phyloP scores from a whole-genome alignment of 1,140 invertebrate species.

The Nephotettix cincticeps region DNA sequence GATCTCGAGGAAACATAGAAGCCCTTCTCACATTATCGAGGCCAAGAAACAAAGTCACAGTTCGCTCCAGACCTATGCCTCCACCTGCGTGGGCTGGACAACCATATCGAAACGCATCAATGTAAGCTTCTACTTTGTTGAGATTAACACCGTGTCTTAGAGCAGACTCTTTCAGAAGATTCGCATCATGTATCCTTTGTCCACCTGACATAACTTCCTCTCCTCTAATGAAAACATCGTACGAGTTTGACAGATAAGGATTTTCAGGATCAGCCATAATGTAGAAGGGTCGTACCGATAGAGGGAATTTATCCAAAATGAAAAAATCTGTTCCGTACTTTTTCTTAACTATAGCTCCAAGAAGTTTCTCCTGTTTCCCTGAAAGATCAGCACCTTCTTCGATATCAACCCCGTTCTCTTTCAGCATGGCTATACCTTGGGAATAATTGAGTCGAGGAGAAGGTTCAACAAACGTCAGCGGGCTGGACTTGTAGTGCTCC shows the following conservation, averaged over 20 bases:
- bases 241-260: conserved; percentile 90
- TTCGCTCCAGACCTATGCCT: conserved; percentile 95
- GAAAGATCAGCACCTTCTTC: conserved; percentile 95
- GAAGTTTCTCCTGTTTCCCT: conserved; percentile 93
- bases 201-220: conserved; percentile 98
- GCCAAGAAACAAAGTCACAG: conserved; percentile 98
- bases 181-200: conserved; percentile 94
- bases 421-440: conserved; percentile 84
- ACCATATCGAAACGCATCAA: conserved; percentile 96
- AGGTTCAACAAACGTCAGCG: conserved; percentile 95
- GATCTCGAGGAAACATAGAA: conserved; percentile 98
- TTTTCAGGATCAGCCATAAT: conserved; percentile 97
- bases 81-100: conserved; percentile 98
- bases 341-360: conserved; percentile 90
- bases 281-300: conserved; percentile 97
- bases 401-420: conserved; percentile 87
- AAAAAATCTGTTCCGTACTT: conserved; percentile 99
- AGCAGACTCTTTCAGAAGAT: conserved; percentile 85
- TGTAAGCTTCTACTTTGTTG: conserved; percentile 91
- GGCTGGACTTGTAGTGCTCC: conserved; percentile 89
- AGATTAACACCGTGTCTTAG: conserved; percentile 89
- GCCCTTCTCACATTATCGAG: conserved; percentile 97
- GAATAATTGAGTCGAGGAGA: conserved; percentile 82
- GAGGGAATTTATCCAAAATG: conserved; percentile 97
- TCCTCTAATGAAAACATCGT: conserved; percentile 99